Base-by-base conservation (phyloP, 1,140 invertebrate species). In the Cotesia chilonis region DNA sequence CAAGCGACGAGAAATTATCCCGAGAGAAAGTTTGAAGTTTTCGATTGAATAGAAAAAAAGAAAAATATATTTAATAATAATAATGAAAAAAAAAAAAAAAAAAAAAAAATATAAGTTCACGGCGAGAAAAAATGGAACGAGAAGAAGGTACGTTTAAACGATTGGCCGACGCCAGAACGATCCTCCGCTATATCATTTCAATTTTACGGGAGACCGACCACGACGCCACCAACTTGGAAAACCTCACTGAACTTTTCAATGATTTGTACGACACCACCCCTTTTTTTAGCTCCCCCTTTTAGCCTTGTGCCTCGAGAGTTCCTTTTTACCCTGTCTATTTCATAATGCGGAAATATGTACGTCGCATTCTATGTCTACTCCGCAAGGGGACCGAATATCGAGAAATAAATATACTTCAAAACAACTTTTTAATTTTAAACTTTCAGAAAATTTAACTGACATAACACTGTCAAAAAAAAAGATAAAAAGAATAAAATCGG, bases 101-200 rank as follows among this genome's bases (percentile, higher is more conserved):
- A 65, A 37, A 9, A 41, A 37, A 36, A 38, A 64, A 20, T 38
- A 10, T 41, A 10, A n/a, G 37, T 9, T 9, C 3, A 5, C 4
- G 41, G 4, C 6, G 41, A 37, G 35, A 14, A 51, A 59, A 14
- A 17, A 59, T 61, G 14, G 63, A 67, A 55, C 65, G 61, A 28
- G 70, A 75, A 65, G 70, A 75, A 65, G 55, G 60, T 38, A 60
- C 14, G 59, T 70, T 70, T 60, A 41, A 61, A 61, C 64, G 55
- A 68, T 63, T 63, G 60, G 60, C 12, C 60, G 35, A 63, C 20
- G 41, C 38, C 17, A 41, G 36, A 69, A 54, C 38, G 68, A 74
- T 69, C 73, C 76, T 78, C 72, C 78, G 77, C 78, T 81, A 83
- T 84, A 85, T 84, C 83, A 83, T 83, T 81, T 79, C 83, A 84